phyloP scores from a whole-genome alignment of 2,888 invertebrate species.

The Dicyrtomina minuta region DNA sequence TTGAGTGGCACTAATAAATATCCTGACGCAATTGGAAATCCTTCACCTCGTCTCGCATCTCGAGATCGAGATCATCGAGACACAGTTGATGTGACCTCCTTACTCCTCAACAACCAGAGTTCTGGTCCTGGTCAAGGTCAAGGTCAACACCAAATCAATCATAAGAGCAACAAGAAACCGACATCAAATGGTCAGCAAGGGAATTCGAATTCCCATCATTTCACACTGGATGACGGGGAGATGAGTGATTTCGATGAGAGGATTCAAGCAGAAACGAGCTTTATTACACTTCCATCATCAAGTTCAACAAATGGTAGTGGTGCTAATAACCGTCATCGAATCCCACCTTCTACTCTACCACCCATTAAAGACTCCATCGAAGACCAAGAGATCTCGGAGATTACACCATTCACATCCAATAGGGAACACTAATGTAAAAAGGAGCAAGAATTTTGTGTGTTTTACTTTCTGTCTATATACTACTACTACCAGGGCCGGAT shows the following conservation, averaged over 20 bases:
- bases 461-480: too few species aligned
- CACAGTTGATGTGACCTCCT: too few species aligned
- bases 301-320: not conserved
- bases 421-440: not conserved
- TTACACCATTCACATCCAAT: constrained; percentile 41
- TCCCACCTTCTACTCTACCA: constrained; percentile 15
- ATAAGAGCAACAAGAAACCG: not conserved
- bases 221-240: constrained; percentile 36
- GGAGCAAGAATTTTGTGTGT: too few species aligned
- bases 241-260: constrained; percentile 16
- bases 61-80: too few species aligned
- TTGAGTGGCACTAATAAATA: not conserved
- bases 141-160: not conserved
- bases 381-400: constrained; percentile 44
- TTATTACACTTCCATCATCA: constrained; percentile 35
- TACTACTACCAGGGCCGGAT: too few species aligned
- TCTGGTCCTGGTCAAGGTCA: too few species aligned
- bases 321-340: not conserved
- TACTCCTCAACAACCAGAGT: too few species aligned
- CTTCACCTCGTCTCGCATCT: too few species aligned
- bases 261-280: constrained; percentile 44
- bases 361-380: constrained; percentile 28
- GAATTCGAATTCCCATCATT: not conserved
- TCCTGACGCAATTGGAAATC: too few species aligned
- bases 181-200: not conserved